phyloP scores from a whole-genome alignment of 2,888 invertebrate species.

The Caenorhabditis sp. region DNA sequence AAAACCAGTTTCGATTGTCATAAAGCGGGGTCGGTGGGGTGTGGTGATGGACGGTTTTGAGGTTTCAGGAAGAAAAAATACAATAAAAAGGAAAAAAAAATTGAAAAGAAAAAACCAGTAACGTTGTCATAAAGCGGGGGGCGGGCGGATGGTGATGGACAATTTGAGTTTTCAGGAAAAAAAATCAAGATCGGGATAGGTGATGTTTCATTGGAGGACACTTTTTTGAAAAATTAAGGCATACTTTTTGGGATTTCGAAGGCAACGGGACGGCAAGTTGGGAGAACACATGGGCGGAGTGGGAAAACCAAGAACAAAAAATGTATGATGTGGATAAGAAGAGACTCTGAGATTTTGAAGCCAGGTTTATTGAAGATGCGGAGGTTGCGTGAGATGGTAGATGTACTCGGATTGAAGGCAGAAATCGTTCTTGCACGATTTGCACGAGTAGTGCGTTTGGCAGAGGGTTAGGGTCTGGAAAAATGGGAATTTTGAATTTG shows the following conservation, averaged over 20 bases:
- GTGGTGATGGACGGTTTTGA: no score
- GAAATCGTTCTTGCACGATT: slow-evolving; percentile 70
- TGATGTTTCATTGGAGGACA: not conserved
- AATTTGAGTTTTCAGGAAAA: not conserved
- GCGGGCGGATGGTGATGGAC: no score
- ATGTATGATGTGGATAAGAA: slow-evolving; percentile 46
- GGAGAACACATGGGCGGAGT: not conserved
- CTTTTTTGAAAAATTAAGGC: slow-evolving; percentile 8
- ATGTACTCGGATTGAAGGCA: slow-evolving; percentile 78
- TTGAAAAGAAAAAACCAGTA: slow-evolving; percentile 39
- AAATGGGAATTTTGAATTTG: not conserved
- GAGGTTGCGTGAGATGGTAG: slow-evolving; percentile 50
- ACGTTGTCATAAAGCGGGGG: slow-evolving; percentile 57
- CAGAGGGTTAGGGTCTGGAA: slow-evolving; percentile 77
- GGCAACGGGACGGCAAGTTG: not conserved
- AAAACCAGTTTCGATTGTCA: not conserved
- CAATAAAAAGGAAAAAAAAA: not conserved
- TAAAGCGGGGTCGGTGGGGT: not conserved
- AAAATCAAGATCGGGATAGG: slow-evolving; percentile 33
- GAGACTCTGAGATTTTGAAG: not conserved
- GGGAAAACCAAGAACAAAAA: not conserved
- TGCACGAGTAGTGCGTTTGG: slow-evolving; percentile 81
- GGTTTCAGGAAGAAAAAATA: no score
- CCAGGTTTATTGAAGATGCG: slow-evolving; percentile 11
- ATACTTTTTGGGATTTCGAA: slow-evolving; percentile 2